A percentile compares a stretch with the other conserved stretches of the same genome.
phyloP scores from a whole-genome alignment of 2,888 invertebrate genomes.

The Empis stercorea region DNA sequence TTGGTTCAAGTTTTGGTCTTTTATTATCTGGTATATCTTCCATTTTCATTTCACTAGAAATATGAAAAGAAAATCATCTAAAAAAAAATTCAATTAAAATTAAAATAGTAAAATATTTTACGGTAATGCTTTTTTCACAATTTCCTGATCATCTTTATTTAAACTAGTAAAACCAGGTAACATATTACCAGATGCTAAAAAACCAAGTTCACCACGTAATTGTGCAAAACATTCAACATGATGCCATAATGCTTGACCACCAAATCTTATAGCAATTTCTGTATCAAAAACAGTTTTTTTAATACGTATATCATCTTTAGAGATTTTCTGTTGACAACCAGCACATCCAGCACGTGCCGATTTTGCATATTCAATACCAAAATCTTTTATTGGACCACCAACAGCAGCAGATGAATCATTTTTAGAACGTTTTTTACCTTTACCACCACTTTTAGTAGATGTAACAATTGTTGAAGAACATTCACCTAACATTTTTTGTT shows the following conservation, averaged over 20 bases:
- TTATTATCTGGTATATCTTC: slow-evolving; percentile 50
- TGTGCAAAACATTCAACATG: slow-evolving; percentile 84
- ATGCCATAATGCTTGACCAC: slow-evolving; percentile 80
- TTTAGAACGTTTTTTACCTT: slow-evolving; percentile 43
- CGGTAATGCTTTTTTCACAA: slow-evolving; percentile 51
- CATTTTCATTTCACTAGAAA: slow-evolving; percentile 27
- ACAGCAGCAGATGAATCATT: slow-evolving; percentile 29
- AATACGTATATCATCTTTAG: slow-evolving; percentile 58
- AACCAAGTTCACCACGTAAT: slow-evolving; percentile 55
- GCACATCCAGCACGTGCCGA: slow-evolving; percentile 67
- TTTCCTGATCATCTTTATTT: slow-evolving; percentile 54
- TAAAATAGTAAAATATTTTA: slow-evolving; percentile 40
- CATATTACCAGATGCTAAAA: slow-evolving; percentile 53
- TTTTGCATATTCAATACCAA: slow-evolving; percentile 71
- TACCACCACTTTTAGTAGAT: slow-evolving; percentile 18
- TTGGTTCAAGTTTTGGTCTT: slow-evolving; percentile 54
- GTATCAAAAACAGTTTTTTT: slow-evolving; percentile 76
- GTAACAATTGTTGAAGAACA: neutral
- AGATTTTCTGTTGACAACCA: slow-evolving; percentile 75
- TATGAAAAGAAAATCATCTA: neutral
- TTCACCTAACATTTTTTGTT: neutral
- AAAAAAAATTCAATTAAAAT: neutral
- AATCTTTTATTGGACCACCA: slow-evolving; percentile 47
- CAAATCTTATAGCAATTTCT: slow-evolving; percentile 65
- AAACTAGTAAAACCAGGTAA: slow-evolving; percentile 66